Evolutionary conservation across 2,797 vertebrate genomes (phyloP).

Genomic region (Cirrhinus mrigala): DNA sequence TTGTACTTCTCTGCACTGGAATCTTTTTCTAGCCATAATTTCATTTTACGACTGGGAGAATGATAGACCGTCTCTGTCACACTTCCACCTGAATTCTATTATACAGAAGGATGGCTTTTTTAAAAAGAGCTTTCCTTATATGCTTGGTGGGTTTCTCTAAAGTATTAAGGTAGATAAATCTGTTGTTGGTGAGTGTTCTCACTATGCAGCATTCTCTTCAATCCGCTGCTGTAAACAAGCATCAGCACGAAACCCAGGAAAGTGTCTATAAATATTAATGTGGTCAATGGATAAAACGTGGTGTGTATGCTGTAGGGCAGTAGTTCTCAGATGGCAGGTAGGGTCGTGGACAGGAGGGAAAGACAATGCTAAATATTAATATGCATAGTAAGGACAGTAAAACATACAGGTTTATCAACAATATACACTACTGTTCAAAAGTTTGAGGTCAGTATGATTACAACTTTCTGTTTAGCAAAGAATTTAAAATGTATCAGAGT

Average conservation of each 20-base stretch:
- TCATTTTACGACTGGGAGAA: not conserved
- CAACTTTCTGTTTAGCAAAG: not conserved
- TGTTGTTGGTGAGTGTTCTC: not conserved
- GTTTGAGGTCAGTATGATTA: not conserved
- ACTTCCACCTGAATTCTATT: slow-evolving; percentile 11
- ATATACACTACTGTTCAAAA: not conserved
- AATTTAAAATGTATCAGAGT: not conserved
- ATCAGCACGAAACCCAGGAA: slow-evolving; percentile 12
- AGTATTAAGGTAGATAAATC: slow-evolving; percentile 36
- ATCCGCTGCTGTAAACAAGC: slow-evolving; percentile 66
- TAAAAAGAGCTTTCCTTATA: slow-evolving; percentile 35
- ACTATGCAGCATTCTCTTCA: slow-evolving; percentile 16
- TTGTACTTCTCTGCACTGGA: not conserved
- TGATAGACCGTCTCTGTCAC: slow-evolving; percentile 1
- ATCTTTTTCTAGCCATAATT: slow-evolving; percentile 1
- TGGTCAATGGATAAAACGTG: slow-evolving; percentile 57
- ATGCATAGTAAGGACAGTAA: not conserved
- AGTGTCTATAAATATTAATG: slow-evolving; percentile 40
- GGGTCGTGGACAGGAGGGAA: slow-evolving; percentile 24
- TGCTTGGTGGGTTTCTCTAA: slow-evolving; percentile 45
- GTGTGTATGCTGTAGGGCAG: slow-evolving; percentile 50
- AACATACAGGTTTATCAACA: not conserved
- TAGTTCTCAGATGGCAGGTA: slow-evolving; percentile 22
- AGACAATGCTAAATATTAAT: not conserved
- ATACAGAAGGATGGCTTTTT: slow-evolving; percentile 43